A percentile compares a stretch with the other conserved stretches of the same genome.
Evolutionary conservation across 2,113 vertebrate genomes (phyloP).

Genomic region (Lepus europaeus): DNA sequence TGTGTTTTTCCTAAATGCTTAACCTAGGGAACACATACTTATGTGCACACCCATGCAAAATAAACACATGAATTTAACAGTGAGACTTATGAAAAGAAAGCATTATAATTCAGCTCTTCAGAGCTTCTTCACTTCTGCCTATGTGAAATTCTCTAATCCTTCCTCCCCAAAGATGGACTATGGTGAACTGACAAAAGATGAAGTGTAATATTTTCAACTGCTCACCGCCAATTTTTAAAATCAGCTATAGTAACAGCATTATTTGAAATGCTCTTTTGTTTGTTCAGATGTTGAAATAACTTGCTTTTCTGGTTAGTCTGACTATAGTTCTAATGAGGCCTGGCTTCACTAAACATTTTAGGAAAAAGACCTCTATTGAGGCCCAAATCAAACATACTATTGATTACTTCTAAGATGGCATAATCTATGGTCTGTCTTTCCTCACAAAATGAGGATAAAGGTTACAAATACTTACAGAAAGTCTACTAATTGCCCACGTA

Average conservation of each 20-base stretch:
- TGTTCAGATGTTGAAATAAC: slow-evolving; percentile 46
- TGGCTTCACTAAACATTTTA: not conserved
- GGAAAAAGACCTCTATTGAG: not conserved
- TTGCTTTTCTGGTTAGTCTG: not conserved
- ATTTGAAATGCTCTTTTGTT: not conserved
- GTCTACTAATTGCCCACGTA: not conserved
- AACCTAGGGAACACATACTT: not conserved
- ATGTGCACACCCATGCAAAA: not conserved
- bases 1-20: not conserved
- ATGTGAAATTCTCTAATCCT: not conserved
- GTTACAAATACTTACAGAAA: not conserved
- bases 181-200: not conserved
- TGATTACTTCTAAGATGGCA: not conserved
- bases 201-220: not conserved
- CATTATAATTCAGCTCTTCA: not conserved
- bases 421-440: not conserved
- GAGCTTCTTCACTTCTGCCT: not conserved
- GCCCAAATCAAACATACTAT: not conserved
- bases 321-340: not conserved
- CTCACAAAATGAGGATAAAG: not conserved
- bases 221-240: not conserved
- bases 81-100: not conserved
- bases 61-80: not conserved
- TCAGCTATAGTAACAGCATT: not conserved
- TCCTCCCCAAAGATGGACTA: not conserved